Conservation (phyloP, 2,888 invertebrate genomes). For the Rhynchonema sp. region DNA sequence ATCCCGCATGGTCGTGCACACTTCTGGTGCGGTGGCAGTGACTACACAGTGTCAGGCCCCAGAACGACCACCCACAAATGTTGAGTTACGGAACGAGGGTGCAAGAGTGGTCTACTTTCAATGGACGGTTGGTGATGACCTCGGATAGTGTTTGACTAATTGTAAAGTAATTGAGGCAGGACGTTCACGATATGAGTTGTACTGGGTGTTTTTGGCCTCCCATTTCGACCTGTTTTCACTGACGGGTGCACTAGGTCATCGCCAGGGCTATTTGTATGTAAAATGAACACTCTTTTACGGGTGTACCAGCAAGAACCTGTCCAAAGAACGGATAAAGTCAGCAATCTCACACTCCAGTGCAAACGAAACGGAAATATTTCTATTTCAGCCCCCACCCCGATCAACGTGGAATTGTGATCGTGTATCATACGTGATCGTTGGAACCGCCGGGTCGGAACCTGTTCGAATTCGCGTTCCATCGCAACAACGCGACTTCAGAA, state of each 20-base stretch:
- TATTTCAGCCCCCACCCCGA: neutral
- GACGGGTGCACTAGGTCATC: no score
- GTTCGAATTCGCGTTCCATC: conserved; percentile 3
- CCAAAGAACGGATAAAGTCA: no score
- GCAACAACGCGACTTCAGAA: conserved; percentile 5
- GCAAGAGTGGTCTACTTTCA: neutral
- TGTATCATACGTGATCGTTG: neutral
- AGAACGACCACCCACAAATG: neutral
- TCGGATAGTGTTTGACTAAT: no score
- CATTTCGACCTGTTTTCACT: no score
- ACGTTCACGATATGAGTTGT: no score
- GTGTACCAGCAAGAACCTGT: no score
- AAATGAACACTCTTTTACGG: no score
- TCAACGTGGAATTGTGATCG: neutral
- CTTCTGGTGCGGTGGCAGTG: neutral
- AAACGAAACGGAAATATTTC: no score
- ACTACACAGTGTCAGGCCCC: neutral
- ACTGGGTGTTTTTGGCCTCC: no score
- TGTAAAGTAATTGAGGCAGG: no score
- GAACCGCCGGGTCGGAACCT: neutral
- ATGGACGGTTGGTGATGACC: neutral
- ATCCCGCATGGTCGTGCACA: neutral
- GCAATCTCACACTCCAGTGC: no score
- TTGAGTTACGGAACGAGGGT: neutral
- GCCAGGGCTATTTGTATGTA: no score